Percentiles rank a stretch among this genome's conserved stretches.
These are phyloP conservation scores for Drosophila tsacasi DNA, from an alignment of 1,140 invertebrate species.

Conservation along the genomic window DNA sequence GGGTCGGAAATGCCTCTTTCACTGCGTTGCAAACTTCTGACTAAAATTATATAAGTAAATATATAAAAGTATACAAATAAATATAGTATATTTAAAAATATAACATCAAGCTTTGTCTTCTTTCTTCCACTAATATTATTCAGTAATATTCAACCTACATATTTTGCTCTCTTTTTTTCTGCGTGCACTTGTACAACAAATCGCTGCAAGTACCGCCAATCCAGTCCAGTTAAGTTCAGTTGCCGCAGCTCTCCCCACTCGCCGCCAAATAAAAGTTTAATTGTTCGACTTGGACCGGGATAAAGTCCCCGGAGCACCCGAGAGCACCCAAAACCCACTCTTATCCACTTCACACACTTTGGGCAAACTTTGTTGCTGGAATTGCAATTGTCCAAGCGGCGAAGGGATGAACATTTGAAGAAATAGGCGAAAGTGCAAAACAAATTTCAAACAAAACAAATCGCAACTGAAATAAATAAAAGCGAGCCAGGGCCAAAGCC, in stretches of 20 bases:
- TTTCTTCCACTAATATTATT: no score
- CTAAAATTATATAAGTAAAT: no score
- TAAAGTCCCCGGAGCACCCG: constrained; percentile 17
- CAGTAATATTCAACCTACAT: background rate
- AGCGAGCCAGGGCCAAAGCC: constrained; percentile 9
- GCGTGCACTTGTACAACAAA: constrained; percentile 30
- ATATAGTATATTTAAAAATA: background rate
- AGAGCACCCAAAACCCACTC: background rate
- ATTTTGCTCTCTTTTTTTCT: background rate
- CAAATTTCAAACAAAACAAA: constrained; percentile 40
- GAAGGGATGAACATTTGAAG: constrained; percentile 37
- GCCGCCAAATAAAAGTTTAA: constrained; percentile 57
- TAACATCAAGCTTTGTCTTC: no score
- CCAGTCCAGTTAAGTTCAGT: constrained; percentile 22
- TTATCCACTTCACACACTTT: constrained; percentile 52
- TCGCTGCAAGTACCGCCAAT: constrained; percentile 42
- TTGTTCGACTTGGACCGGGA: constrained; percentile 57
- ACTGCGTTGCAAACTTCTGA: no score
- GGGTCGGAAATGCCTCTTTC: no score
- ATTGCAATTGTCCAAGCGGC: constrained; percentile 38
- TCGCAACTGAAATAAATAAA: constrained; percentile 37
- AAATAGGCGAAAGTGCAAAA: constrained; percentile 47
- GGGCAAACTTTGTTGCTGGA: constrained; percentile 39
- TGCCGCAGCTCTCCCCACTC: background rate
- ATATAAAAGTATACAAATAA: no score